Percentiles rank a stretch among this genome's conserved stretches.
Conservation (phyloP, 2,888 invertebrate genomes). For the Beris morrisii region DNA sequence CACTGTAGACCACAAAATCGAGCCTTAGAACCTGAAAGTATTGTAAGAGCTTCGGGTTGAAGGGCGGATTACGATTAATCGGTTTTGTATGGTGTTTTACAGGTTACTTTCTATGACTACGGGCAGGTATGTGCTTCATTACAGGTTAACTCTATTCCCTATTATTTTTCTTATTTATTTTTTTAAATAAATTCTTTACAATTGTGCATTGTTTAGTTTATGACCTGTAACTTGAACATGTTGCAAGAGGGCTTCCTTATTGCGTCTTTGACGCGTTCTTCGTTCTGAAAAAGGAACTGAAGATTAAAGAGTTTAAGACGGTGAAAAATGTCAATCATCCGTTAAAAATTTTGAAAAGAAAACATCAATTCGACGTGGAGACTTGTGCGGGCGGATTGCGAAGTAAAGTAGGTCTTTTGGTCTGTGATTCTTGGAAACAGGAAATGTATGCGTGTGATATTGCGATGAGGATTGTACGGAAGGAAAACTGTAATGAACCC, state of each 20-base stretch:
- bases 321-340: conserved; percentile 26
- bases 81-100: conserved; percentile 24
- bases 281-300: not conserved
- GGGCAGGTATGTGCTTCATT: conserved; percentile 1
- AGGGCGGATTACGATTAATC: conserved; percentile 12
- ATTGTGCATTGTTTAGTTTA: conserved; percentile 18
- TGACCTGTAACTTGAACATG: conserved; percentile 13
- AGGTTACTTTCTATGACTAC: conserved; percentile 10
- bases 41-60: not conserved
- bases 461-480: no score
- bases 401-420: no score
- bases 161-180: not conserved
- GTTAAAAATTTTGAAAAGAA: not conserved
- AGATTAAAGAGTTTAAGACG: not conserved
- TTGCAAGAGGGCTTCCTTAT: conserved; percentile 19
- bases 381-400: no score
- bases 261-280: conserved; percentile 1
- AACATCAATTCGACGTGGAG: no score
- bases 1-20: not conserved
- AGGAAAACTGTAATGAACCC: no score
- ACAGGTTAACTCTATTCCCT: conserved; percentile 9
- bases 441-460: no score
- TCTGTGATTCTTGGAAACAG: no score
- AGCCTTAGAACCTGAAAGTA: not conserved
- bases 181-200: not conserved